Percentiles rank a stretch among this genome's conserved stretches.
phyloP scores from a whole-genome alignment of 2,888 invertebrate genomes.

The Tipula unca region DNA sequence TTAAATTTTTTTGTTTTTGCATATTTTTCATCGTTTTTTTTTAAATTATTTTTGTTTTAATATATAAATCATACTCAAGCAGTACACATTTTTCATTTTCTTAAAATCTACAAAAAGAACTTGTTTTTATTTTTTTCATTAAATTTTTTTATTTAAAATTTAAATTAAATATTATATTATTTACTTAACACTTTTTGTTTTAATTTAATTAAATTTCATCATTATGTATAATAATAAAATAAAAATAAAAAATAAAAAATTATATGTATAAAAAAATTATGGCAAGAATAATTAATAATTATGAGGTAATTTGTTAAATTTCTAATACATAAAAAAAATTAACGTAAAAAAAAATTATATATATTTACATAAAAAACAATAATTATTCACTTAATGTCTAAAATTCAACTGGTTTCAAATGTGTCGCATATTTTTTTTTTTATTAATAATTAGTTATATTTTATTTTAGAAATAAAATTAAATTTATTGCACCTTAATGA shows the following conservation, averaged over 20 bases:
- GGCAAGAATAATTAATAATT: slow-evolving; percentile 14
- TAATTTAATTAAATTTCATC: background rate
- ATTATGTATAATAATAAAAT: background rate
- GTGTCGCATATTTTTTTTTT: background rate
- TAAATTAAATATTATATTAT: background rate
- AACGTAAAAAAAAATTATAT: background rate
- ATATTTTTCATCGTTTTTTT: background rate
- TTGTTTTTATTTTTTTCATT: background rate
- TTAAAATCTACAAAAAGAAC: background rate
- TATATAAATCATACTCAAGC: slow-evolving; percentile 23
- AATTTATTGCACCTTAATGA: slow-evolving; percentile 8
- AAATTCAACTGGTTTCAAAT: background rate
- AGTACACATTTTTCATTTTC: slow-evolving; percentile 21
- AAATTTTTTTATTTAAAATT: background rate
- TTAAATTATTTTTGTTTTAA: slow-evolving; percentile 8
- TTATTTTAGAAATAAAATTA: slow-evolving; percentile 14
- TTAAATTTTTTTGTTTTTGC: background rate
- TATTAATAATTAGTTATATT: background rate
- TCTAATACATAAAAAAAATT: background rate
- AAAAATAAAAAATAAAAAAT: background rate
- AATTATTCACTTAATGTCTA: background rate
- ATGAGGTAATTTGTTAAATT: slow-evolving; percentile 8
- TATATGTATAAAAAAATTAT: background rate
- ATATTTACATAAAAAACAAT: background rate
- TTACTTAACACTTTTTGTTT: background rate